Evolutionary conservation across 2,888 invertebrate genomes (phyloP), one percentile per base, ranked within the genome.

Genomic region (Adineta ricciae): DNA sequence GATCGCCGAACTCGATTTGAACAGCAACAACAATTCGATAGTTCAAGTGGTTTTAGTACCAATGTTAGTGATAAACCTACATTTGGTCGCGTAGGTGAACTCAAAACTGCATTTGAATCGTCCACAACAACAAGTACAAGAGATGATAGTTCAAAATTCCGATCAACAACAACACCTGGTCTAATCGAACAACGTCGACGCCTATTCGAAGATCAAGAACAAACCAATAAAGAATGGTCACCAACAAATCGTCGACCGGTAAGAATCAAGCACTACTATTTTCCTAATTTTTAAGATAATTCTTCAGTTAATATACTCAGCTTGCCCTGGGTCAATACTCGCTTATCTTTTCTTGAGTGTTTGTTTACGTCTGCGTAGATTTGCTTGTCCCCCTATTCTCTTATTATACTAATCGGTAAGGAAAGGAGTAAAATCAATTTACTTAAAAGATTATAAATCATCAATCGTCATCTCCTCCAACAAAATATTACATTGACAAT

Each of bases 71-170:
- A 41, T 41, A 38, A 24, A 41, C 24, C 78, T 41, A 8, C 32
- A 24, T 78, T 11, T n/a, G 11, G 78, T 41, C 78, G 78, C 9
- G 78, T 78, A 24, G 78, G 41, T 9, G 78, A 41, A 78, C 41
- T 78, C 24, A 41, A 41, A 78, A 78, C 24, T 41, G n/a, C 78
- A 78, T 78, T 78, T 78, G 78, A 78, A 78, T 32, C 64, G 32
- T 4, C 41, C 9, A 38, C 36, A 78, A 41, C 1, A 41, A 41
- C 14, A 41, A 78, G 1, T 24, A 24, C 21, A 4, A 41, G 8
- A 78, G 78, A 41, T 41, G 41, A 78, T 24, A 1, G 2, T 24
- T 41, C 78, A 8, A 78, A 24, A 78, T n/a, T 11, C 19, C 38
- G 24, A 38, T 3, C n/a, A 41, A 21, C 78, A 41, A 41, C n/a